Evolutionary conservation across 2,888 invertebrate species (phyloP), one percentile per base, ranked within the genome.

Genomic region (Xestia ashworthii): DNA sequence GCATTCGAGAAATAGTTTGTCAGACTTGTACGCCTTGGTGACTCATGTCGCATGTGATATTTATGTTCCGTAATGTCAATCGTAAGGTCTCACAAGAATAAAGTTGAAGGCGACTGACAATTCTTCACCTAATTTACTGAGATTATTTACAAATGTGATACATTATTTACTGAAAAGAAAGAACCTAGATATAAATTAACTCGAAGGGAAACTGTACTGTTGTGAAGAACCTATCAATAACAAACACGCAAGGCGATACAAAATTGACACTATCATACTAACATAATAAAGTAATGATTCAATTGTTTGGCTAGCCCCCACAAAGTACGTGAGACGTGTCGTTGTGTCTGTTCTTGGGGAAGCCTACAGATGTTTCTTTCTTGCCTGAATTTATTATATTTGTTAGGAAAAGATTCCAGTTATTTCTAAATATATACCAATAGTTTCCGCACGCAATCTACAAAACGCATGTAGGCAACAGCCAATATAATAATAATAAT

Each of bases 31-130:
- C 55, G 79, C 71, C 71, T 86, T 74, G 71, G 73, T 83, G 83
- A 83, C 46, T 83, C 86, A 86, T 25, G 41, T 32, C 3, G 16
- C 67, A 38, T 32, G 71, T 74, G 83, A 83, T 83, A 83, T 83
- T 83, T 83, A 78, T 86, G 71, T 68, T 32, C 74, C 41, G 69
- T 86, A 82, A 83, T 86, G 83, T 74, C 86, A 83, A 71, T 83
- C 73, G 50, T 83, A 78, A 83, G 86, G 74, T 71, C 78, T 70
- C 53, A 5, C 32, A 44, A 22, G 67, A 38, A 48, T 77, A 71
- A 71, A 83, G 78, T 83, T 83, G 74, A 69, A 86, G 86, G 86
- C 19, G 1, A 81, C 41, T 4, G 25, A 58, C 46, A 77, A 77
- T 46, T 82, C 41, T 48, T 82, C 32, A 77, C 82, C 62, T 76